These are phyloP conservation scores for Mormyrops attenuatus DNA, from an alignment of 2,797 vertebrate genomes.

Conservation along the genomic window DNA sequence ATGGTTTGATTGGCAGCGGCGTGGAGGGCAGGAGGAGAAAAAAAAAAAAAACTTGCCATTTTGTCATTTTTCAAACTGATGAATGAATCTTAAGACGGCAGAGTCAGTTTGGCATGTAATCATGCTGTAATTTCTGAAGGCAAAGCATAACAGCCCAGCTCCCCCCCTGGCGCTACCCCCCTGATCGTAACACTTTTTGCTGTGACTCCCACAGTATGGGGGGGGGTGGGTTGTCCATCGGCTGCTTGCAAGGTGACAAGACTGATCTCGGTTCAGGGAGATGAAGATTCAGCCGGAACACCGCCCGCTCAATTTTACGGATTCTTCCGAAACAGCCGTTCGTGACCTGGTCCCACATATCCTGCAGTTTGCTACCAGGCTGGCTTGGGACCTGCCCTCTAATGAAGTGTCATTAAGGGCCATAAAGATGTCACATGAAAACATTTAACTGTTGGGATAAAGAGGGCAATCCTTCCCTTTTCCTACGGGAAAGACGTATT, in stretches of 20 bases:
- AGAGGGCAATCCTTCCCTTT: not conserved
- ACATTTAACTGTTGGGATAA: not conserved
- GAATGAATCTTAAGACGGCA: not conserved
- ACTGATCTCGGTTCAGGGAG: not conserved
- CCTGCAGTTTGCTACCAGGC: not conserved
- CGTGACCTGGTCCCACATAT: not conserved
- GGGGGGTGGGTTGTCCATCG: not conserved
- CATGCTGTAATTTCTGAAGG: not conserved
- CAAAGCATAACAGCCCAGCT: not conserved
- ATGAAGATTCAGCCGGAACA: not conserved
- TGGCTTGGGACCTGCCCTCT: not conserved
- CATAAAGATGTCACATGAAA: not conserved
- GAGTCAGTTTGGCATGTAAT: not conserved
- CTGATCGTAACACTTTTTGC: not conserved
- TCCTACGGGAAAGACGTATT: not conserved
- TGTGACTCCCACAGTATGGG: not conserved
- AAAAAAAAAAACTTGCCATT: not conserved
- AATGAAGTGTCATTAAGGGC: not conserved
- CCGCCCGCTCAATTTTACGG: not conserved
- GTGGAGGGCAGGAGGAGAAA: not conserved
- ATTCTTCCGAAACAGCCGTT: not conserved
- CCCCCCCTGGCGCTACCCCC: not conserved
- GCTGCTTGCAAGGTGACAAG: not conserved
- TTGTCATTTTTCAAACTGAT: conserved; percentile 15
- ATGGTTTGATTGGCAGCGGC: not conserved